Percentiles rank a stretch among this genome's conserved stretches.
Conservation (phyloP, 2,113 vertebrate genomes). For the Marmota flaviventris region DNA sequence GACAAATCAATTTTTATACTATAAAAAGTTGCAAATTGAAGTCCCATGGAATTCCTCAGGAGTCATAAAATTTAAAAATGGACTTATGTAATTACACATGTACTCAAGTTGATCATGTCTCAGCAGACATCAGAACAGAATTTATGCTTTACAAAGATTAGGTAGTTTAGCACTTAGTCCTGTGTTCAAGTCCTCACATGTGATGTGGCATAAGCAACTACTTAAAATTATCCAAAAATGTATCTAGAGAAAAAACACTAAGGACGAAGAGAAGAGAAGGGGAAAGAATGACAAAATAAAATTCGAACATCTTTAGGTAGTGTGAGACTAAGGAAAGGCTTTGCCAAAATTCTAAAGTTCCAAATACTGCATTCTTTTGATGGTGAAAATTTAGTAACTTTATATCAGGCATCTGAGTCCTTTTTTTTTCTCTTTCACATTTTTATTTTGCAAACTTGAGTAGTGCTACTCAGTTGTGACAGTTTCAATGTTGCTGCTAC, state of each 20-base stretch:
- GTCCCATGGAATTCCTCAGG: no score
- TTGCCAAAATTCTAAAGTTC: background rate
- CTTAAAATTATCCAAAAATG: background rate
- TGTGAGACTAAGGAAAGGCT: background rate
- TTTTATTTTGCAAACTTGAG: slow-evolving; percentile 45
- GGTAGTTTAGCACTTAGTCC: background rate
- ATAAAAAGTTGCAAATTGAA: slow-evolving; percentile 30
- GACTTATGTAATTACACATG: background rate
- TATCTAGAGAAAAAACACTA: background rate
- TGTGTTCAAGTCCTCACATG: background rate
- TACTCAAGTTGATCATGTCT: background rate
- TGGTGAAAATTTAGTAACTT: background rate
- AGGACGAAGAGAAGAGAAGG: background rate
- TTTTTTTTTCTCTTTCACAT: background rate
- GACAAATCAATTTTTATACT: slow-evolving; percentile 27
- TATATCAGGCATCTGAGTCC: background rate
- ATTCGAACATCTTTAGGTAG: background rate
- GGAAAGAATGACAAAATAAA: slow-evolving; percentile 5
- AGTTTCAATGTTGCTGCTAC: background rate
- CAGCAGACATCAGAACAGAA: background rate
- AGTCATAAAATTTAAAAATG: no score
- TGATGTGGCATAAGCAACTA: background rate
- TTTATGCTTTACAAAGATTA: background rate
- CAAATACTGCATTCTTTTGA: background rate
- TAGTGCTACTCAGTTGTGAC: background rate